Evolutionary conservation across 2,113 vertebrate species (phyloP), one percentile per base, ranked within the genome.

Genomic region (Salvelinus sp.): DNA sequence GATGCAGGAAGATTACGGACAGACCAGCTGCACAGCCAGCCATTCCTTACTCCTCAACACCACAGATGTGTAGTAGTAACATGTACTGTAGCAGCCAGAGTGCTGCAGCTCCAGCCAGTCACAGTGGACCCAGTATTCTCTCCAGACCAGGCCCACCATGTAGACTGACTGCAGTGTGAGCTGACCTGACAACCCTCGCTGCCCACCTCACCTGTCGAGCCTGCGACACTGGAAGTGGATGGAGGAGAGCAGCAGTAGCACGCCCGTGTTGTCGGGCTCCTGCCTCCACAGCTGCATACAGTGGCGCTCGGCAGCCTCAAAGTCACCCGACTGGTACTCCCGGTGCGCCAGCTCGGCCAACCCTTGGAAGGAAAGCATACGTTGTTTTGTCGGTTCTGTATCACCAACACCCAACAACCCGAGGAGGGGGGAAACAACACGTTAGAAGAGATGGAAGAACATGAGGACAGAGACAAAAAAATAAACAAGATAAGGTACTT

Each of bases 321-420:
- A 99, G 91, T 99, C 97, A 65, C 98, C 97, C 75, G 97, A 98
- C 93, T 99, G 98, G 94, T 99, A 99, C 89, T 99, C 98, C 71
- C 98, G 96, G 90, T 99, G 98, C 91, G 98, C 98, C 96, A 99
- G 94, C 92, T 99, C 98, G 81, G 98, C 98, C 95, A 99, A 96
- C 95, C 98, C 98, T 99, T 99, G 96, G 96, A 98, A 99, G 95
- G 97, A 99, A 98, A 99, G 97, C 93, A 98, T 95, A 98, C 92
- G 95, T 54, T 54, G 50, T 98, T 98, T 98, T 94, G 96, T 98
- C 94, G 96, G 96, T 98, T 98, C 96, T 98, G 96, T 95, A 96
- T 96, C 91, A 97, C 95, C 97, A 96, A 97, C 95, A 96, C 50
- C 50, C 50, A 54, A 54, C 94, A 96, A 94, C 94, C 93, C 94